A percentile compares a stretch with the other conserved stretches of the same genome.
Conservation (phyloP, 92 coral and sea anemone species). For the Galaxea fascicularis region DNA sequence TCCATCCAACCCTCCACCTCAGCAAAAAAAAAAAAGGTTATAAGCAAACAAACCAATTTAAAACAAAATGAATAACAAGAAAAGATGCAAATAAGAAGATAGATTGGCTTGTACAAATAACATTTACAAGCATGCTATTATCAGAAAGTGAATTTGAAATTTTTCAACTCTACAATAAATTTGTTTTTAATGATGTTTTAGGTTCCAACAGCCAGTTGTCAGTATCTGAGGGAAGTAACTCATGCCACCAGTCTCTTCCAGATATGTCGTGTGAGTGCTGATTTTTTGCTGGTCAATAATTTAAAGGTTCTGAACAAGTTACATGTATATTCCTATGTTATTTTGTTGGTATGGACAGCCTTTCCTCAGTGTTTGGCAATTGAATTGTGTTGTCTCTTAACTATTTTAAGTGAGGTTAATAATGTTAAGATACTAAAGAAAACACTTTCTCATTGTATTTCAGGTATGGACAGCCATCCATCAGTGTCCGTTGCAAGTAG, state of each 20-base stretch:
- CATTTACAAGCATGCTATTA: constrained; percentile 2
- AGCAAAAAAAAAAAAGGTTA: not conserved
- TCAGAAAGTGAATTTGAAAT: not conserved
- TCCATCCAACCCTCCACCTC: not conserved
- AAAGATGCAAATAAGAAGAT: not conserved
- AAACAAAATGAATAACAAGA: constrained; percentile 1
- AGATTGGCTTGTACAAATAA: not conserved
- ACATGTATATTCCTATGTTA: constrained; percentile 6
- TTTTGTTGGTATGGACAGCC: constrained; percentile 14
- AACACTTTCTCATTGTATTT: constrained; percentile 6
- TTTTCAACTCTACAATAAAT: constrained; percentile 1
- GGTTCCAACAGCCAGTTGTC: not conserved
- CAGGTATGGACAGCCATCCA: constrained; percentile 17
- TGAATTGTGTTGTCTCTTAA: constrained; percentile 15
- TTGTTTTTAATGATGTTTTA: constrained; percentile 1
- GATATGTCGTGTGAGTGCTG: not conserved
- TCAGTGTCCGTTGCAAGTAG: constrained; percentile 17
- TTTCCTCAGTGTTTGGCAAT: constrained; percentile 21
- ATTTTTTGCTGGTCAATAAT: constrained; percentile 14
- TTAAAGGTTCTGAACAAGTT: constrained; percentile 16
- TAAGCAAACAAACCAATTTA: not conserved
- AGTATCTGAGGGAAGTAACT: not conserved
- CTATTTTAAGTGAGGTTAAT: constrained; percentile 8
- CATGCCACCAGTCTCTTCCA: not conserved
- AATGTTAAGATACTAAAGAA: constrained; percentile 13